Base-by-base conservation (phyloP, 2,113 vertebrate species). In the Nothobranchius furzeri region DNA sequence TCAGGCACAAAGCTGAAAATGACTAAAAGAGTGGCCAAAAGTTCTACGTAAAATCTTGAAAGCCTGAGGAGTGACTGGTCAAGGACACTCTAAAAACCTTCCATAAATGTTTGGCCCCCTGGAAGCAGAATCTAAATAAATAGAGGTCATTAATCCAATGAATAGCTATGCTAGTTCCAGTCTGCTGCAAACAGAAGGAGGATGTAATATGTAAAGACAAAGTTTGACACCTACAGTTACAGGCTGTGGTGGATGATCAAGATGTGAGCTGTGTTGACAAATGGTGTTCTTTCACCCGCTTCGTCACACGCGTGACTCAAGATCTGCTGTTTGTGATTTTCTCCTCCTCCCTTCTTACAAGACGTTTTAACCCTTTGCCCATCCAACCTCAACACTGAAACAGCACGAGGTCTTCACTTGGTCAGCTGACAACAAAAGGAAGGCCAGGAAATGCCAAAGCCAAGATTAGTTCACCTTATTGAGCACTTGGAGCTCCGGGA, bases 381-480 rank as follows among this genome's bases (percentile, higher is more conserved):
- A 79, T 61, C 64, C 73, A 64, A 68, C 81, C 37, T 40, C 37
- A 40, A 40, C 36, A 7, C 37, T 40, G 37, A 40, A 30, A 40
- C 37, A 9, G 6, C 9, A 8, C 37, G 9, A 7, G 37, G 37
- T 40, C 7, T 40, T 40, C 37, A 40, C 37, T 40, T 40, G 37
- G 37, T 40, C 37, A 9, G 37, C 82, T 57, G 17, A 60, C 64
- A 79, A 87, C 82, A 87, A 88, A 56, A 89, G 71, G 70, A 48
- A 75, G 40, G n/a, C n/a, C 25, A 24, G 55, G 54, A 67, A 62
- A 42, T 68, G 60, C 48, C 3, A 70, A 74, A 37, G 36, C 13
- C 6, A 76, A 78, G 74, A 80, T 84, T 85, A 80, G 75, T 64
- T 79, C 52, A 30, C 62, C 6, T 76, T 87, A 90, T 85, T 78